phyloP scores from a whole-genome alignment of 2,888 invertebrate genomes.

The Drosophila neonasuta region DNA sequence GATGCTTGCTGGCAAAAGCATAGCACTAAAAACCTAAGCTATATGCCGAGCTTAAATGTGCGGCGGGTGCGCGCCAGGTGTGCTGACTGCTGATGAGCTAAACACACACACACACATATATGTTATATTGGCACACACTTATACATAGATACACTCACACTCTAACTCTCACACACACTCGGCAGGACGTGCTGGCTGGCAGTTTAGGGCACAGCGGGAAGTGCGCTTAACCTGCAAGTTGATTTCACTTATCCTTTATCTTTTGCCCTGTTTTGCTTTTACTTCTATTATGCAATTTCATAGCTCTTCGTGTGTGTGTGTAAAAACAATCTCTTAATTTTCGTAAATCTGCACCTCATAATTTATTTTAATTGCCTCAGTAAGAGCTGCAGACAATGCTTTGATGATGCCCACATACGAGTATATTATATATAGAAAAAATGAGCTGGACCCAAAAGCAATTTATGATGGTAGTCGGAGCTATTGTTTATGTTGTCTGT shows the following conservation, averaged over 20 bases:
- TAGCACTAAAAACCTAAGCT: slow-evolving; percentile 49
- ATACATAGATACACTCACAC: slow-evolving; percentile 4
- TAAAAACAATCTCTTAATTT: slow-evolving; percentile 78
- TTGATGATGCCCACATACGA: slow-evolving; percentile 28
- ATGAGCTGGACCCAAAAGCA: slow-evolving; percentile 64
- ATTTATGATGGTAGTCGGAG: slow-evolving; percentile 65
- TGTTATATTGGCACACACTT: slow-evolving; percentile 5
- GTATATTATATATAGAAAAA: slow-evolving; percentile 51
- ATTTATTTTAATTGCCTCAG: slow-evolving; percentile 80
- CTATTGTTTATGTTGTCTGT: slow-evolving; percentile 77
- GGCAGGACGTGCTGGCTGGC: slow-evolving; percentile 53
- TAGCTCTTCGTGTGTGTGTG: slow-evolving; percentile 18
- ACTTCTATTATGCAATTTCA: slow-evolving; percentile 46
- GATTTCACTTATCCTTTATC: slow-evolving; percentile 76
- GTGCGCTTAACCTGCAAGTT: slow-evolving; percentile 71
- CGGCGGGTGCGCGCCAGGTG: slow-evolving; percentile 58
- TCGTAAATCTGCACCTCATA: slow-evolving; percentile 81
- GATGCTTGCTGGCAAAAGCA: slow-evolving; percentile 12
- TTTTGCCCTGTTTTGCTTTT: slow-evolving; percentile 36
- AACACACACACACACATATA: slow-evolving; percentile 3
- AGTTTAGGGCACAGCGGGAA: slow-evolving; percentile 32
- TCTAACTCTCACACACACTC: slow-evolving; percentile 13
- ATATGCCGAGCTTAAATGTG: slow-evolving; percentile 40
- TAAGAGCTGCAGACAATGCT: slow-evolving; percentile 54
- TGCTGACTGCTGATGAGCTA: slow-evolving; percentile 70